These are phyloP conservation scores for Hiodon alosoides DNA, from an alignment of 2,113 vertebrate genomes.

Conservation along the genomic window DNA sequence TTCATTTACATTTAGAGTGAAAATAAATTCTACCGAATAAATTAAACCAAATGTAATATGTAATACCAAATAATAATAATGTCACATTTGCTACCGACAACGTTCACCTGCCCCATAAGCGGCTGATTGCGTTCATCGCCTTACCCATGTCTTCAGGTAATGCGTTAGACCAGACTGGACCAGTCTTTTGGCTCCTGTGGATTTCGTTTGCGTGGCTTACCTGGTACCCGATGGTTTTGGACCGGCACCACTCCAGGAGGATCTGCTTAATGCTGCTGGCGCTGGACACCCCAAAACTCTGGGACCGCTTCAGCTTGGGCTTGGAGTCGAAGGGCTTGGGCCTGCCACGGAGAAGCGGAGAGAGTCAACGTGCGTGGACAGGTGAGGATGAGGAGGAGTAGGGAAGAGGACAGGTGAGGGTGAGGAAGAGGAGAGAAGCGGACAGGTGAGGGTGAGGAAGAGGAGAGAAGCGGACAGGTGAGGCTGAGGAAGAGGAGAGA, in stretches of 20 bases:
- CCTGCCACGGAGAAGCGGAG: constrained; percentile 50
- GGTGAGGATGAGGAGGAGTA: too few relatives aligned
- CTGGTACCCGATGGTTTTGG: constrained; percentile 90
- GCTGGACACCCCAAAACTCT: constrained; percentile 83
- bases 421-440: too few relatives aligned
- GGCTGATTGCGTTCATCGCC: too few relatives aligned
- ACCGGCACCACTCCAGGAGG: constrained; percentile 91
- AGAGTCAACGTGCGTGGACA: neutral
- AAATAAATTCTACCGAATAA: too few relatives aligned
- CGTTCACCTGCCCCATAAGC: too few relatives aligned
- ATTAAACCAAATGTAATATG: too few relatives aligned
- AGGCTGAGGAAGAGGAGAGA: neutral
- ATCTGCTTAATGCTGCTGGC: constrained; percentile 92
- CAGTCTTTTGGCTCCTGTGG: too few relatives aligned
- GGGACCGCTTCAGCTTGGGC: constrained; percentile 83
- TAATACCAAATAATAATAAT: too few relatives aligned
- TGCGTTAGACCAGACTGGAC: too few relatives aligned
- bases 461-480: neutral
- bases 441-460: neutral
- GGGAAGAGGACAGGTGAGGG: neutral
- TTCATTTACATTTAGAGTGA: too few relatives aligned
- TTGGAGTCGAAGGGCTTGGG: constrained; percentile 68
- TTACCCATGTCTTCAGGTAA: too few relatives aligned
- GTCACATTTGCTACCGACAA: too few relatives aligned
- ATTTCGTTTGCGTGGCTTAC: constrained; percentile 49